A percentile compares a stretch with the other conserved stretches of the same genome.
Evolutionary conservation across 2,888 invertebrate genomes (phyloP).

Genomic region (Spilarctia lutea): DNA sequence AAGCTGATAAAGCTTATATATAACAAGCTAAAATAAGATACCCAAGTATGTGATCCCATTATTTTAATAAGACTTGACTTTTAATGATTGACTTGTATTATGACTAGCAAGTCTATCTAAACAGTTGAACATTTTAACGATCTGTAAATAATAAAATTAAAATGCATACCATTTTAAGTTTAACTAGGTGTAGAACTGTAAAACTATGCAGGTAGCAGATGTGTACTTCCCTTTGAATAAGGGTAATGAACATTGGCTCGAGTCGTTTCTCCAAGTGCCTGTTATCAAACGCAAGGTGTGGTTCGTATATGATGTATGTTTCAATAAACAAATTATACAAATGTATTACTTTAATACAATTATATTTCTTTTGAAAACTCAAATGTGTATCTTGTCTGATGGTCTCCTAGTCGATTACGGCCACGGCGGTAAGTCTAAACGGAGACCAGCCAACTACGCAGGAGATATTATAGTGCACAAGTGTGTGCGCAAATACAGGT

Average conservation of each 20-base stretch:
- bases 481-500: too few relatives aligned
- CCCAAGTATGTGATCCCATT: not conserved
- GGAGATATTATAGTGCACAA: too few relatives aligned
- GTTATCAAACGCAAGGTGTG: slow-evolving; percentile 36
- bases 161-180: not conserved
- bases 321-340: not conserved
- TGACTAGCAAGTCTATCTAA: not conserved
- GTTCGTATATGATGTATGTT: slow-evolving; percentile 11
- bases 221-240: not conserved
- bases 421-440: too few relatives aligned
- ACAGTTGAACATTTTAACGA: not conserved
- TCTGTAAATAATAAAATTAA: not conserved
- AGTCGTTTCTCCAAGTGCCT: not conserved
- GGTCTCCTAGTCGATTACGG: too few relatives aligned
- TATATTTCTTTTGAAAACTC: not conserved
- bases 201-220: slow-evolving; percentile 16
- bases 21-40: too few relatives aligned
- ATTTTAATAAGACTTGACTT: not conserved
- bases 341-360: not conserved
- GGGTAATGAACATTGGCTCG: slow-evolving; percentile 23
- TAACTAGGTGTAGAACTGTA: slow-evolving; percentile 5
- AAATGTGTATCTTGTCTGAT: not conserved
- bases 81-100: not conserved
- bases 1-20: too few relatives aligned
- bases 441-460: too few relatives aligned